Conservation (phyloP, 1,140 invertebrate genomes). For the Ctenoplectra terminalis region DNA sequence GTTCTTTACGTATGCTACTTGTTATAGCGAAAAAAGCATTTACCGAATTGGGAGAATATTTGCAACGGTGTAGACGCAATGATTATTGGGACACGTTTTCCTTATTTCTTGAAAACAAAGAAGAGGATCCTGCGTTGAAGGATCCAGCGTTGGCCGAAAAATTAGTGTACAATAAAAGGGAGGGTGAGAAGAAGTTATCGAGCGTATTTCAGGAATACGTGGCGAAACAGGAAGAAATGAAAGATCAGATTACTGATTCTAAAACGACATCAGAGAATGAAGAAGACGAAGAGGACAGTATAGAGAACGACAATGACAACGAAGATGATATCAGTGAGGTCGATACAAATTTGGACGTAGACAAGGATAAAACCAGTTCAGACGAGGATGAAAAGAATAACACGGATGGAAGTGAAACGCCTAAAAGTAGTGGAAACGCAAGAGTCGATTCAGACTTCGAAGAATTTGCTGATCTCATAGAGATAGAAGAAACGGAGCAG, state of each 20-base stretch:
- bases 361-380: slow-evolving; percentile 77
- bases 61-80: slow-evolving; percentile 82
- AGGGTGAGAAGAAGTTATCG: slow-evolving; percentile 78
- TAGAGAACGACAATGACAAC: slow-evolving; percentile 58
- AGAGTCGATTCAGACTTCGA: slow-evolving; percentile 82
- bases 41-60: slow-evolving; percentile 81
- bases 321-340: slow-evolving; percentile 70
- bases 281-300: slow-evolving; percentile 72
- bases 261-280: slow-evolving; percentile 65
- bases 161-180: slow-evolving; percentile 72
- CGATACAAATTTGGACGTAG: slow-evolving; percentile 48
- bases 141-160: slow-evolving; percentile 80
- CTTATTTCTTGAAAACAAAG: slow-evolving; percentile 76
- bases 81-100: slow-evolving; percentile 84
- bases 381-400: slow-evolving; percentile 81
- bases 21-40: slow-evolving; percentile 83
- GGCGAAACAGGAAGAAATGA: slow-evolving; percentile 69
- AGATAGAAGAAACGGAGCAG: not conserved
- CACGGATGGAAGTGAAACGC: slow-evolving; percentile 87
- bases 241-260: slow-evolving; percentile 65
- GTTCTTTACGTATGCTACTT: slow-evolving; percentile 39
- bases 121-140: slow-evolving; percentile 83
- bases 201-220: slow-evolving; percentile 80
- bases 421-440: slow-evolving; percentile 84
- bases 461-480: not conserved